Base-by-base conservation (phyloP, 2,888 invertebrate species). In the Atethmia centrago region DNA sequence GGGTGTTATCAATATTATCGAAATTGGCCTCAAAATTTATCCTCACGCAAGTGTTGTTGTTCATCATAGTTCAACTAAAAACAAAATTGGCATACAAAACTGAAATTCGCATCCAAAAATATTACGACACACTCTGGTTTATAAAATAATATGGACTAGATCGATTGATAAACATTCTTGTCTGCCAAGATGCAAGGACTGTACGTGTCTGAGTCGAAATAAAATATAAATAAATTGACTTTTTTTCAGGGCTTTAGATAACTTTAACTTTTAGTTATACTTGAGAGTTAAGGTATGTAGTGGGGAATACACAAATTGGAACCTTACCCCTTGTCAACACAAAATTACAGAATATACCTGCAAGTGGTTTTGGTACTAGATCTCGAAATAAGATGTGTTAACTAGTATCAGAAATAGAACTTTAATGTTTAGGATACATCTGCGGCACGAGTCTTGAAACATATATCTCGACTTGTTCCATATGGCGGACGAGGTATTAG, bases 51-150 rank as follows among this genome's bases (percentile, higher is more conserved):
- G 71, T 76, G 78, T 77, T 40, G n/a, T n/a, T 76, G 78, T 88
- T 90, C 85, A 81, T 87, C 85, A 88, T 87, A 84, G 78, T 76
- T 88, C 70, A 65, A 84, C 77, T 84, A 71, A 68, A 81, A 87
- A 88, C 80, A 79, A 90, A 92, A 94, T 94, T 95, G 93, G 94
- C 93, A 93, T 92, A 90, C 79, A 85, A 87, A 87, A 88, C 85
- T 77, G 53, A 61, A 84, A 85, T 86, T 77, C 58, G 66, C 80
- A 75, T 53, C 47, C 36, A 56, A 79, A 73, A 71, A 63, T 62
- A 77, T 79, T 66, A 71, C 88, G 88, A 93, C 94, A 92, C 92
- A 83, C 93, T 94, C 94, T 94, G 93, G 89, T 90, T 73, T 68
- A 67, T 45, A 31, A 40, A 42, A 19, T 53, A 9, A 1, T 5